phyloP scores from a whole-genome alignment of 2,113 vertebrate species.

The Oreochromis aureus region DNA sequence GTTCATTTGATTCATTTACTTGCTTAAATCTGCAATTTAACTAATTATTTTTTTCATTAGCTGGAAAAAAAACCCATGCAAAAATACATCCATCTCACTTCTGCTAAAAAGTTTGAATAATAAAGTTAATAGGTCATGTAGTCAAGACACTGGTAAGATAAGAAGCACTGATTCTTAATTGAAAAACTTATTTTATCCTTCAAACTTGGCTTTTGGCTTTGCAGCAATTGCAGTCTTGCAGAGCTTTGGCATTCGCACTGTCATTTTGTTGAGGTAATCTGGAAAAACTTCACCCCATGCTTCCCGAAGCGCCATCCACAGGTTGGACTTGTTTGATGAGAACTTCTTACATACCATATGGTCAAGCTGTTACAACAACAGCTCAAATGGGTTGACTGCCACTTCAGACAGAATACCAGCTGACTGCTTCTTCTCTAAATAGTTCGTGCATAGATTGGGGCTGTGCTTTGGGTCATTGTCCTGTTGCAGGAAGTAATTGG shows the following conservation, averaged over 20 bases:
- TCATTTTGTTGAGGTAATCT: not conserved
- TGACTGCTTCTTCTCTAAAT: not conserved
- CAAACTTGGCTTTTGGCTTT: not conserved
- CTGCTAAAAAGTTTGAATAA: not conserved
- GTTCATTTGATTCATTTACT: slow-evolving; percentile 21
- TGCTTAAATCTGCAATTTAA: slow-evolving; percentile 10
- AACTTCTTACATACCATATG: not conserved
- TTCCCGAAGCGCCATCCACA: not conserved
- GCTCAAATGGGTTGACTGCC: not conserved
- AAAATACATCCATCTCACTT: not conserved
- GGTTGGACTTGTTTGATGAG: not conserved
- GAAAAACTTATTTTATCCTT: not conserved
- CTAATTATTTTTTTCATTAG: not conserved
- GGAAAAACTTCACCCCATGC: not conserved
- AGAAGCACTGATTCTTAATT: not conserved
- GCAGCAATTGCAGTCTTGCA: not conserved
- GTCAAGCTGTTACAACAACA: not conserved
- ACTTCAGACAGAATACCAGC: not conserved
- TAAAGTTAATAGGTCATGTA: not conserved
- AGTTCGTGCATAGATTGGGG: not conserved
- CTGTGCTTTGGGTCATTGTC: not conserved
- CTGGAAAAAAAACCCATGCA: not conserved
- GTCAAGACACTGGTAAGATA: not conserved
- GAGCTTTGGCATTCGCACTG: not conserved
- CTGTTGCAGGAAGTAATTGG: not conserved